Conservation (phyloP, 2,888 invertebrate genomes). For the Malthinus flaveolus region DNA sequence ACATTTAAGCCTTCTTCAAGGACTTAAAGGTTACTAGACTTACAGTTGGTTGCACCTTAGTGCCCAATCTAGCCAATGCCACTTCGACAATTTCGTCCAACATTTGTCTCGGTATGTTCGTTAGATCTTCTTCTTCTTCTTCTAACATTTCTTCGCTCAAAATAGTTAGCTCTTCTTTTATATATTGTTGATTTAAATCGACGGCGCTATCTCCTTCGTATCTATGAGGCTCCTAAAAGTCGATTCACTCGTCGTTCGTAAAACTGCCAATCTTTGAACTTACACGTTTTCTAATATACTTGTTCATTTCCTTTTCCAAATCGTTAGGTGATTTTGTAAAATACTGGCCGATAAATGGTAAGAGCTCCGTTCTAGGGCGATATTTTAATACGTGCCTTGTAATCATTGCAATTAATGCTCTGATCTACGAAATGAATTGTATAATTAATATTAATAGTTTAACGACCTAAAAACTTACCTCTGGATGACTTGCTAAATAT, state of each 20-base stretch:
- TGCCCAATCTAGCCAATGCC: conserved; percentile 3
- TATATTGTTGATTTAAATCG: conserved; percentile 4
- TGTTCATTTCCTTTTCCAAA: conserved; percentile 37
- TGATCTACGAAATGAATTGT: conserved; percentile 36
- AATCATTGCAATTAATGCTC: conserved; percentile 41
- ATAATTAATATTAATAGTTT: neutral
- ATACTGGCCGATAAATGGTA: conserved; percentile 39
- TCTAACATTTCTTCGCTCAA: neutral
- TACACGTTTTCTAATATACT: conserved; percentile 33
- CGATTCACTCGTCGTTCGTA: neutral
- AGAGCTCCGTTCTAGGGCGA: conserved; percentile 40
- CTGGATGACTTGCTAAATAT: conserved; percentile 47
- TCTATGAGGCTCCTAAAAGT: conserved; percentile 13
- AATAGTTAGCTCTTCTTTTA: neutral
- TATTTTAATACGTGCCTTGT: conserved; percentile 37
- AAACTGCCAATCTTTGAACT: neutral
- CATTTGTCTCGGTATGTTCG: conserved; percentile 3
- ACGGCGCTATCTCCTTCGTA: conserved; percentile 27
- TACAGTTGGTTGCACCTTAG: conserved; percentile 1
- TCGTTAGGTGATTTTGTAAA: conserved; percentile 37
- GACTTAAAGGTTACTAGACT: neutral
- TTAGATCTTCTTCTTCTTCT: conserved; percentile 1
- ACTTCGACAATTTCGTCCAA: conserved; percentile 12
- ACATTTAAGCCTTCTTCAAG: neutral
- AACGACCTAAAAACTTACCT: conserved; percentile 36